Base-by-base conservation (phyloP, 2,888 invertebrate genomes). In the Troglohyphantes excavatus region DNA sequence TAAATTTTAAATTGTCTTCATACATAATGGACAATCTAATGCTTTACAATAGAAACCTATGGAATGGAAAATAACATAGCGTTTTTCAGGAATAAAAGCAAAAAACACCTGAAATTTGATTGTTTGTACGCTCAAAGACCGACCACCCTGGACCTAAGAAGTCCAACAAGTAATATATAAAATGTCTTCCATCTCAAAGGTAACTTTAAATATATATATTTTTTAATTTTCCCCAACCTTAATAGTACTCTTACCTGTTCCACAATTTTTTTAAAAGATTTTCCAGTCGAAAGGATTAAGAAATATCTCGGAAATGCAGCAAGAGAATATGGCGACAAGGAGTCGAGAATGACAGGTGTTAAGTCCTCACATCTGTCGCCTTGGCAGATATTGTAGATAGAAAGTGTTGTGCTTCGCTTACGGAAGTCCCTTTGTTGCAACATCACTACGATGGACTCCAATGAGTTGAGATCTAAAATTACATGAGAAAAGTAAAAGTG, bases 191-290 rank as follows among this genome's bases (percentile, higher is more conserved):
- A n/a, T n/a, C n/a, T n/a, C n/a, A n/a, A n/a, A n/a, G n/a, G n/a
- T n/a, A n/a, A n/a, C n/a, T n/a, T n/a, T n/a, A n/a, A n/a, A n/a
- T n/a, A n/a, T n/a, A n/a, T n/a, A n/a, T n/a, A n/a, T n/a, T n/a
- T n/a, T n/a, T 29, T 6, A 6, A 19, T n/a, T 29, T 26, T 67
- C 26, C 26, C 26, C 27, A n/a, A n/a, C n/a, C n/a, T n/a, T n/a
- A n/a, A n/a, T n/a, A n/a, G n/a, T n/a, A n/a, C 39, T 19, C 75
- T 87, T 43, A 91, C 91, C 75, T 83, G 78, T 59, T 78, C 76
- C 5, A 92, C 78, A 7, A 91, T 68, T 76, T 91, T 90, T 46
- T 79, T 83, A 7, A 90, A 68, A 13, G 87, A 53, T 43, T 86
- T 81, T 53, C 72, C 82, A 17, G 39, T 61, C 2, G 87, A 79